These are phyloP conservation scores for Eristalis arbustorum DNA, from an alignment of 2,888 invertebrate genomes.

Conservation along the genomic window DNA sequence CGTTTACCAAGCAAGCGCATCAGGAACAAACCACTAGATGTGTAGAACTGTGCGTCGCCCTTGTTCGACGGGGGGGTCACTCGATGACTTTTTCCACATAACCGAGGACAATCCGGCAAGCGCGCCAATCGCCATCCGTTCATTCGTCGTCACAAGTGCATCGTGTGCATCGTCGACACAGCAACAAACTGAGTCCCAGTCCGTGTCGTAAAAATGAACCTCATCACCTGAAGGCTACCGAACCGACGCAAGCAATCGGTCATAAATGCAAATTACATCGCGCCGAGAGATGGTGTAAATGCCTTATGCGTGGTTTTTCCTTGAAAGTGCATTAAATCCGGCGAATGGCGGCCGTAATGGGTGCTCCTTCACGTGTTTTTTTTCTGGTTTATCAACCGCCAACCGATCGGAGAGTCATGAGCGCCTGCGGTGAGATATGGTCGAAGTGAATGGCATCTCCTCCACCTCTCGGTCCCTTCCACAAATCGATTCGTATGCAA, in stretches of 20 bases:
- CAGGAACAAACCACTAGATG: too few relatives aligned
- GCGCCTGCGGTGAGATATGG: background rate
- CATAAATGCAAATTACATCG: constrained; percentile 63
- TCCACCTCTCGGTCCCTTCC: background rate
- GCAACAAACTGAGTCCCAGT: background rate
- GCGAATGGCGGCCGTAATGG: background rate
- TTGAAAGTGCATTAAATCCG: background rate
- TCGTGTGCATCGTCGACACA: constrained; percentile 37
- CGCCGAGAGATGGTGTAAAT: background rate
- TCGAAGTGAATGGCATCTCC: background rate
- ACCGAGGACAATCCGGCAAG: constrained; percentile 50
- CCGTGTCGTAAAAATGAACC: constrained; percentile 51
- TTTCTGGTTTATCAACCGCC: background rate
- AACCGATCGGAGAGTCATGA: background rate
- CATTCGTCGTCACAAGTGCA: constrained; percentile 25
- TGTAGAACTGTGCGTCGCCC: too few relatives aligned
- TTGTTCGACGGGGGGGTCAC: too few relatives aligned
- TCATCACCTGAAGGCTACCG: constrained; percentile 29
- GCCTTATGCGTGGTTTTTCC: constrained; percentile 4
- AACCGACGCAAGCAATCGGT: constrained; percentile 43
- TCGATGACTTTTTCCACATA: too few relatives aligned
- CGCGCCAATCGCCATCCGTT: constrained; percentile 54
- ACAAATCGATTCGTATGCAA: background rate
- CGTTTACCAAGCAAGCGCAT: too few relatives aligned
- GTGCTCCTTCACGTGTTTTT: too few relatives aligned